Evolutionary conservation across 1,140 invertebrate genomes (phyloP).

Genomic region (silkworm (Bombyx mori)): ASM3026992v2 NC_085130.1:12552501-12553000

Average conservation of each 20-base stretch:
- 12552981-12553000: no score
- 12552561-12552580: slow-evolving; percentile 60
- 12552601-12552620: slow-evolving; percentile 59
- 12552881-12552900: no score
- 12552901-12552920: no score
- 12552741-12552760: slow-evolving; percentile 58
- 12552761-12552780: slow-evolving; percentile 54
- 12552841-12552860: no score
- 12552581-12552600: slow-evolving; percentile 64
- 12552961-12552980: no score
- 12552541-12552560: slow-evolving; percentile 59
- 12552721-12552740: slow-evolving; percentile 56
- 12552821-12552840: no score
- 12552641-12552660: slow-evolving; percentile 61
- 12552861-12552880: no score
- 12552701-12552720: slow-evolving; percentile 56
- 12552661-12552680: slow-evolving; percentile 61
- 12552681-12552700: slow-evolving; percentile 57
- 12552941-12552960: no score
- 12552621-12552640: slow-evolving; percentile 58
- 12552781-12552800: slow-evolving; percentile 18
- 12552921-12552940: no score
- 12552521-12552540: slow-evolving; percentile 59
- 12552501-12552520: slow-evolving; percentile 59
- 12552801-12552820: slow-evolving; percentile 3